phyloP scores from a whole-genome alignment of 2,797 vertebrate species.

The Oophaga sylvatica region DNA sequence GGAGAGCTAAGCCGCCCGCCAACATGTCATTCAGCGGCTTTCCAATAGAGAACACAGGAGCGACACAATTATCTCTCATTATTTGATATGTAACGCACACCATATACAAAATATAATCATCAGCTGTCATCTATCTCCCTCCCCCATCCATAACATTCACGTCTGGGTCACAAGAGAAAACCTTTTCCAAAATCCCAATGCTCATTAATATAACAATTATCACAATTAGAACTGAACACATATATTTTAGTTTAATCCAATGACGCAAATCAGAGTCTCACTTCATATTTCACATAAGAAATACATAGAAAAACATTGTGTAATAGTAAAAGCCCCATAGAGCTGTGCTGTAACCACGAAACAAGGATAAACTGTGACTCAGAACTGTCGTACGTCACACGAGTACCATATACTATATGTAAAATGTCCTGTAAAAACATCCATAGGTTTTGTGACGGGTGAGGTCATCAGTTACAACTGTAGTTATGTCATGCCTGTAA shows the following conservation, averaged over 20 bases:
- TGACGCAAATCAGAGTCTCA: background rate
- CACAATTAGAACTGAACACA: background rate
- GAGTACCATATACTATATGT: background rate
- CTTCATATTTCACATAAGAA: background rate
- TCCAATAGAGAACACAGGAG: no score
- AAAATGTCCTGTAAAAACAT: background rate
- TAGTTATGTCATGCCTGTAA: background rate
- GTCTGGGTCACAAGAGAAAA: background rate
- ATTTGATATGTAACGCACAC: no score
- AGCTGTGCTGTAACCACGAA: conserved; percentile 3
- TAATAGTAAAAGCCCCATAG: background rate
- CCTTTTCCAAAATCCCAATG: background rate
- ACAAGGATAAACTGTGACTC: conserved; percentile 5
- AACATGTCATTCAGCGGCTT: no score
- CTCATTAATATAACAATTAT: background rate
- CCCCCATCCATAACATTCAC: background rate
- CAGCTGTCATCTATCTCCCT: no score
- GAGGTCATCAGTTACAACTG: conserved; percentile 5
- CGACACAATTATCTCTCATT: no score
- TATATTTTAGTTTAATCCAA: background rate
- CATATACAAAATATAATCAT: no score
- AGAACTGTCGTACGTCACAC: background rate
- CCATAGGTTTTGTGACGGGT: conserved; percentile 4
- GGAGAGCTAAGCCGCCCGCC: no score
- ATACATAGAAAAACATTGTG: background rate